Conservation (phyloP, 2,113 vertebrate species). For the Bubalus kerabau region DNA sequence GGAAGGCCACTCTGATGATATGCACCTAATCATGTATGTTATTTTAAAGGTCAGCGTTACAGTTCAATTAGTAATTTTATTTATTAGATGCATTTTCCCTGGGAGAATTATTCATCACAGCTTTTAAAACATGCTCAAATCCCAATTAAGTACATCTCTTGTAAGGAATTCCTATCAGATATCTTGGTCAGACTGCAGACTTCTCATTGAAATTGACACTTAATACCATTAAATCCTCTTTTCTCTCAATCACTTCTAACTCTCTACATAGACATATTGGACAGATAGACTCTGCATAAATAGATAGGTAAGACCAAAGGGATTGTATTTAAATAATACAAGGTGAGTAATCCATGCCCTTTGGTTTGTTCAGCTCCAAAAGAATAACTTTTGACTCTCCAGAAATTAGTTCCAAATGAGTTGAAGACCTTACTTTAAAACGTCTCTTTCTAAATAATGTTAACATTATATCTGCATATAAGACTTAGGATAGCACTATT, state of each 20-base stretch:
- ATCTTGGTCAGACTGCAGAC: constrained; percentile 59
- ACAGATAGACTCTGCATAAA: constrained; percentile 25
- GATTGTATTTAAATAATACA: constrained; percentile 27
- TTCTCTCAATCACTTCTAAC: constrained; percentile 58
- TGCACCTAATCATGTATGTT: constrained; percentile 28
- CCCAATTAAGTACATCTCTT: constrained; percentile 66
- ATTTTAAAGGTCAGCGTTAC: constrained; percentile 43
- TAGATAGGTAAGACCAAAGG: constrained; percentile 33
- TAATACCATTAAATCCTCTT: constrained; percentile 72
- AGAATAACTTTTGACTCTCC: constrained; percentile 30
- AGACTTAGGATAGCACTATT: background rate
- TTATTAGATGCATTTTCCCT: constrained; percentile 50
- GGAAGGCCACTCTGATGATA: constrained; percentile 27
- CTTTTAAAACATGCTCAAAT: constrained; percentile 61
- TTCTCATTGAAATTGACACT: constrained; percentile 71
- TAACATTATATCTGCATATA: background rate
- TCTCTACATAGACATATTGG: constrained; percentile 49
- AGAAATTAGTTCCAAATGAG: constrained; percentile 40
- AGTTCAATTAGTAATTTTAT: constrained; percentile 60
- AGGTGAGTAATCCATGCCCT: constrained; percentile 1
- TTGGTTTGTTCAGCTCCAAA: constrained; percentile 39
- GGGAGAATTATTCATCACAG: constrained; percentile 36
- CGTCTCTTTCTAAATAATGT: constrained; percentile 52
- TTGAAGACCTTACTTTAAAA: constrained; percentile 41
- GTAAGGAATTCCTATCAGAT: constrained; percentile 69